These are phyloP conservation scores for Pelodytes ibericus DNA, from an alignment of 2,797 vertebrate genomes.

Conservation along the genomic window DNA sequence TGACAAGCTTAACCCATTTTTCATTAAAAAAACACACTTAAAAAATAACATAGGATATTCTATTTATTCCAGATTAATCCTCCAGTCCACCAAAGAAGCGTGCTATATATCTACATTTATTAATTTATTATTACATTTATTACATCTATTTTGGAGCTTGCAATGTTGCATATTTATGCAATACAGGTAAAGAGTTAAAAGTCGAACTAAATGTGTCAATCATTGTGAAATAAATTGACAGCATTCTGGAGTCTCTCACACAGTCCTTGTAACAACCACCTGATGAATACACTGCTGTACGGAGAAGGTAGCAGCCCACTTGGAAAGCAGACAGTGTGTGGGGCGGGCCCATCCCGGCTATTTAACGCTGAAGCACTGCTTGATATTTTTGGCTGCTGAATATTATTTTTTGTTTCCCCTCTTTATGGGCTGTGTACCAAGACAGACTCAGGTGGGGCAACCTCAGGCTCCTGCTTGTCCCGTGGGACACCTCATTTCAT, in stretches of 20 bases:
- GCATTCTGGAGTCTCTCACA: slow-evolving; percentile 7
- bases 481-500: slow-evolving; percentile 62
- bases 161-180: too few relatives aligned
- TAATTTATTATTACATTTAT: too few relatives aligned
- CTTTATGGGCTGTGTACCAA: slow-evolving; percentile 74
- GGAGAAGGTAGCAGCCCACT: slow-evolving; percentile 66
- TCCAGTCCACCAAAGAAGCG: too few relatives aligned
- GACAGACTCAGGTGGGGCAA: slow-evolving; percentile 71
- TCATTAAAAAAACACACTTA: too few relatives aligned
- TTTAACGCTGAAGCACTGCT: slow-evolving; percentile 68
- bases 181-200: not conserved
- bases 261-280: not conserved
- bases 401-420: slow-evolving; percentile 64
- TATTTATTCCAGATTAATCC: too few relatives aligned
- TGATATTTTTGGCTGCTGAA: slow-evolving; percentile 74
- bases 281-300: slow-evolving; percentile 43
- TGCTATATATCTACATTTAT: too few relatives aligned
- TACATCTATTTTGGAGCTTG: too few relatives aligned
- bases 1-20: too few relatives aligned
- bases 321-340: slow-evolving; percentile 71
- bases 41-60: too few relatives aligned
- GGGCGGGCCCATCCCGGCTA: slow-evolving; percentile 70
- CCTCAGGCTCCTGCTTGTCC: slow-evolving; percentile 65
- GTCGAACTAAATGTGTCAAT: not conserved
- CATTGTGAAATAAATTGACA: not conserved